Conservation (phyloP, 2,113 vertebrate genomes). For the Lasiurus cinereus region DNA sequence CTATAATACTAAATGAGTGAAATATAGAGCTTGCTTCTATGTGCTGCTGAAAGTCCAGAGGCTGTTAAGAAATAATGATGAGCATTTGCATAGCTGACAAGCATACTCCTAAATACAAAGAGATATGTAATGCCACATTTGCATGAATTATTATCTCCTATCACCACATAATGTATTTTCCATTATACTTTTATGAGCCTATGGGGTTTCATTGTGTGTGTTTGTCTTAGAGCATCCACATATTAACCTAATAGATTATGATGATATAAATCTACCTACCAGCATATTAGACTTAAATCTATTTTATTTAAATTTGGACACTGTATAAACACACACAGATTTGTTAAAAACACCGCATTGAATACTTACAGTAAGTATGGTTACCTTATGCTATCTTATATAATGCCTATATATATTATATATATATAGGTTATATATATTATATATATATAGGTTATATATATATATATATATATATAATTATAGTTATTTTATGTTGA, state of each 20-base stretch:
- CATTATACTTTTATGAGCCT: conserved; percentile 83
- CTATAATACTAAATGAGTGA: conserved; percentile 30
- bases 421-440: background rate
- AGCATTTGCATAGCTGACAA: conserved; percentile 79
- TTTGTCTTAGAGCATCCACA: conserved; percentile 75
- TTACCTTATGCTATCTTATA: background rate
- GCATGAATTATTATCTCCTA: conserved; percentile 82
- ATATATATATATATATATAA: background rate
- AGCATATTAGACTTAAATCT: conserved; percentile 80
- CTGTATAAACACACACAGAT: background rate
- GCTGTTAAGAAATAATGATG: conserved; percentile 75
- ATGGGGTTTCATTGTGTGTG: conserved; percentile 46
- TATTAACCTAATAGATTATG: conserved; percentile 82
- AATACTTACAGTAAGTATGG: background rate
- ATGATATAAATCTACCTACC: conserved; percentile 72
- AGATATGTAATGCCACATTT: conserved; percentile 81
- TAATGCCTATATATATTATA: background rate
- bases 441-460: background rate
- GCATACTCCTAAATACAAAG: conserved; percentile 74
- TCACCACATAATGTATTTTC: conserved; percentile 82
- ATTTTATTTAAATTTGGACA: conserved; percentile 69
- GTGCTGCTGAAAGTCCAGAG: conserved; percentile 65
- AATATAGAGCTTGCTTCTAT: conserved; percentile 63
- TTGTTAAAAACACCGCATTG: conserved; percentile 20
- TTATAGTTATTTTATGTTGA: background rate